A percentile compares a stretch with the other conserved stretches of the same genome.
Conservation (phyloP, 2,888 invertebrate genomes). For the Caenorhabditis sp. region DNA sequence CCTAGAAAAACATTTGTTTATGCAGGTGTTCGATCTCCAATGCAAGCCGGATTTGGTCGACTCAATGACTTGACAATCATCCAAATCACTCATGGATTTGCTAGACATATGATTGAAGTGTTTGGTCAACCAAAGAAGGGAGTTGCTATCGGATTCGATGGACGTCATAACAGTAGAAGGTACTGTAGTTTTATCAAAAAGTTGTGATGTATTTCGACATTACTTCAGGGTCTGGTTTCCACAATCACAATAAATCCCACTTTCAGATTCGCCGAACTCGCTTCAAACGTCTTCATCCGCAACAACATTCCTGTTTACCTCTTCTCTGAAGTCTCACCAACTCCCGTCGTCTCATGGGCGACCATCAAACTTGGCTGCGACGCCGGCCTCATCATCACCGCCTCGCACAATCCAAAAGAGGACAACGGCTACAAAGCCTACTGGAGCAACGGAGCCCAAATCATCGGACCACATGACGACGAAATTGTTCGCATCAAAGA, state of each 20-base stretch:
- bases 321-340: constrained; percentile 84
- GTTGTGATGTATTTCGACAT: no score
- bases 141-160: constrained; percentile 68
- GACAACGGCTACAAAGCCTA: constrained; percentile 97
- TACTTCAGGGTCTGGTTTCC: no score
- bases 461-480: constrained; percentile 88
- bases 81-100: constrained; percentile 77
- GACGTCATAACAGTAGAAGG: constrained; percentile 60
- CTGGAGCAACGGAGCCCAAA: constrained; percentile 91
- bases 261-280: constrained; percentile 85
- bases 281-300: constrained; percentile 83
- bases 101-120: constrained; percentile 54
- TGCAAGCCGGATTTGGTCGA: constrained; percentile 89
- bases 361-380: constrained; percentile 80
- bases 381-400: constrained; percentile 88
- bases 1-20: background rate
- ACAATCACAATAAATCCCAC: background rate
- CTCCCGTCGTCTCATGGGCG: constrained; percentile 90
- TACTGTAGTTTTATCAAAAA: constrained; percentile 5
- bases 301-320: constrained; percentile 82
- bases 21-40: constrained; percentile 82
- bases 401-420: constrained; percentile 92
- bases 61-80: constrained; percentile 94
- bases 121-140: constrained; percentile 46
- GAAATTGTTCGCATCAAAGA: constrained; percentile 83